Conservation (phyloP, 2,113 vertebrate genomes). For the Ciconia stormi region DNA sequence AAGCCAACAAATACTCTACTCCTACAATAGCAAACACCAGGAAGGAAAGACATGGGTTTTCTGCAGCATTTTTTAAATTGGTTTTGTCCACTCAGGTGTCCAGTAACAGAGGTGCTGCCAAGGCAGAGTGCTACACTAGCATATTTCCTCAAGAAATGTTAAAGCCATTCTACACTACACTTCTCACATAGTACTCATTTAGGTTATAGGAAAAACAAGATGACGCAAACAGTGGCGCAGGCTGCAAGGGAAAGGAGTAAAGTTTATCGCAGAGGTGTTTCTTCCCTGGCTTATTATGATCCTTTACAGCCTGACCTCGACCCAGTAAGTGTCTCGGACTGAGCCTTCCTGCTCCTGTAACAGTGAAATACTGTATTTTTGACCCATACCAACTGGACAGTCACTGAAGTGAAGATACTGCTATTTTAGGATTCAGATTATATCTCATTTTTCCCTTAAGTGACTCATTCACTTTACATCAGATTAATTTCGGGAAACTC, state of each 20-base stretch:
- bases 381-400: background rate
- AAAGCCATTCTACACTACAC: background rate
- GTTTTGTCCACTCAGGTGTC: background rate
- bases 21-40: background rate
- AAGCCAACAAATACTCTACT: background rate
- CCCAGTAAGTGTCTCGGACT: background rate
- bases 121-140: accelerated
- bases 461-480: background rate
- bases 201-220: background rate
- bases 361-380: background rate
- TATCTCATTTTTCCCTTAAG: background rate
- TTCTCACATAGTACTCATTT: accelerated
- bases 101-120: background rate
- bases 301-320: background rate
- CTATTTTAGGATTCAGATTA: background rate
- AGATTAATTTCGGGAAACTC: background rate
- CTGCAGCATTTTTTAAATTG: background rate
- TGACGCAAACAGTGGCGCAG: background rate
- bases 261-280: background rate
- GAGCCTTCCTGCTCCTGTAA: background rate
- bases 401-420: background rate
- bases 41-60: background rate
- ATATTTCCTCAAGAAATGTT: too few relatives aligned
- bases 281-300: background rate
- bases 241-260: background rate